Evolutionary conservation across 2,888 invertebrate genomes (phyloP), one percentile per base, ranked within the genome.

Genomic region (Himalopsyche kuldschensis): DNA sequence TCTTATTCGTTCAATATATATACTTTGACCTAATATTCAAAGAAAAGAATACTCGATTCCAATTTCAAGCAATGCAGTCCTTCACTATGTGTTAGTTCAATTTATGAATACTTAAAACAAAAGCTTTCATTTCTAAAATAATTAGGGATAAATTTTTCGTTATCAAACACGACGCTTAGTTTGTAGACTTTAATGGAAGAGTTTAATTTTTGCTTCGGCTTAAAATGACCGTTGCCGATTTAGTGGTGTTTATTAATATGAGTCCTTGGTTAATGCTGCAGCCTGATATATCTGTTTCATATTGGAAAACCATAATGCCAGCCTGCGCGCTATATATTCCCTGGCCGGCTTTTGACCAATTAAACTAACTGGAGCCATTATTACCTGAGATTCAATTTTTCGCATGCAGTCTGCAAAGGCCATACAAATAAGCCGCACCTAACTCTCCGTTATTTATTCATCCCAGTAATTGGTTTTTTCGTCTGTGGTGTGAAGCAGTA

Each of bases 231-330:
- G 41, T 41, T 30, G 79, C 75, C 81, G n/a, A 82, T 82, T 85
- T 84, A 81, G 79, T 76, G 55, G 79, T 83, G 82, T 84, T 85
- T 86, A 86, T 86, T 84, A 84, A 86, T 84, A 86, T 84, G 84
- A 86, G 84, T 82, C 84, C 83, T 69, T 32, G 79, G 78, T 30
- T 82, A 80, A 48, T 81, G 75, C 75, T 35, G 35, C 78, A 77
- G 41, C 48, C 84, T 69, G 80, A 83, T 81, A 82, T 84, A 84
- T 84, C 79, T 81, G 80, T 81, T 78, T 80, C 55, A 82, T 85
- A 86, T 86, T 77, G 86, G 86, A 86, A 86, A 86, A 81, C 86
- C 84, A 85, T 86, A 85, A 79, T 75, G 80, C 35, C 84, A 69
- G 82, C 84, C 82, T 77, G 86, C 81, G 79, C 82, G 81, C 84